Evolutionary conservation across 2,888 invertebrate species (phyloP), one percentile per base, ranked within the genome.

Genomic region (Xylophagus ater): DNA sequence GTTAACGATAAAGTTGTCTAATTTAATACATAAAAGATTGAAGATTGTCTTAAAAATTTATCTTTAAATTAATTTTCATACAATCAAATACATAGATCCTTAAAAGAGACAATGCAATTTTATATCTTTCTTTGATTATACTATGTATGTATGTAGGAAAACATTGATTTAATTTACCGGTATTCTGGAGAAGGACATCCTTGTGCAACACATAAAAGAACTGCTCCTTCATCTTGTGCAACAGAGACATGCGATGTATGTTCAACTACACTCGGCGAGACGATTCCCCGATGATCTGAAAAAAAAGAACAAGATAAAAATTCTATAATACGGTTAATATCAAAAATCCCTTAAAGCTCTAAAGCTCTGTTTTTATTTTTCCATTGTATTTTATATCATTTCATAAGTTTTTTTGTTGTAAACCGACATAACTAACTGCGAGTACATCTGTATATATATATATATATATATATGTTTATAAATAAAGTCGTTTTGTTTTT

Each of bases 111-210:
- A n/a, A n/a, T n/a, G n/a, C n/a, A n/a, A n/a, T n/a, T n/a, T n/a
- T n/a, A n/a, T n/a, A n/a, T n/a, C n/a, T n/a, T n/a, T n/a, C n/a
- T n/a, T n/a, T n/a, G n/a, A n/a, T n/a, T n/a, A n/a, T n/a, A n/a
- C n/a, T n/a, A n/a, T n/a, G n/a, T n/a, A n/a, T n/a, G n/a, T n/a
- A n/a, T n/a, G n/a, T n/a, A n/a, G n/a, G n/a, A n/a, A n/a, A n/a
- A n/a, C n/a, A n/a, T n/a, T n/a, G n/a, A n/a, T n/a, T n/a, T n/a
- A 10, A 24, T 60, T 67, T 69, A 82, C 83, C 80, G 74, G 67
- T 81, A 76, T 65, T 77, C 78, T n/a, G 83, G 81, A 28, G 79
- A 71, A 41, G 84, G 84, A 63, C 81, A 81, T 40, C 80, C 82
- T 58, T 78, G 80, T n/a, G 83, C 80, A 30, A 82, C 75, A 64